Base-by-base conservation (phyloP, 2,113 vertebrate species). In the Climacteris rufus region DNA sequence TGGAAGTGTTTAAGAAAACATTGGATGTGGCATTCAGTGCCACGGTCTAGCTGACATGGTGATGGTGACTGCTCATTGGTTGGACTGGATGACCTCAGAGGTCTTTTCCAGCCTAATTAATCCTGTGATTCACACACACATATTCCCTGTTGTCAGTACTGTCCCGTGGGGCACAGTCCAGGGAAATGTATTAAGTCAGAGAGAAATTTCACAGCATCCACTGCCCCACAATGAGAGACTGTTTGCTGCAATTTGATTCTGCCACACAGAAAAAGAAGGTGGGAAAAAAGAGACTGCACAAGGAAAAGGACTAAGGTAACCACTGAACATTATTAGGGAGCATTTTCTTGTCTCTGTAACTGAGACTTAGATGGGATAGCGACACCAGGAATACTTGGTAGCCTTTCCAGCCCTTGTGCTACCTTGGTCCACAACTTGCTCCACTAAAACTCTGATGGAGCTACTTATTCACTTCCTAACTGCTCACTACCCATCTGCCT, bases 31-130 rank as follows among this genome's bases (percentile, higher is more conserved):
- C 52, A n/a, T 45, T 53, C 11, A 30, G 23, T 17, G 39, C 7
- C 39, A 40, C 15, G 16, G 33, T 45, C 20, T 22, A 18, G 13
- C 24, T 60, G 61, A 3, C 53, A 89, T 1, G 3, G 53, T n/a
- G 3, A 45, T n/a, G 39, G 16, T 53, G 39, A 40, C 30, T 17
- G 11, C 16, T n/a, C 53, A 35, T 9, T 33, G 15, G 27, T 20
- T 59, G 37, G 31, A 37, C 16, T 40, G 0, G 0, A 45, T n/a
- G 19, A n/a, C 8, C 9, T 35, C 28, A 66, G 14, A 53, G 1
- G 7, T 45, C 28, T 66, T 89, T 39, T 82, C n/a, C 39, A 40
- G 40, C 6, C 20, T 24, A 6, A n/a, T 4, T 47, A 24, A 53
- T 60, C 53, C n/a, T 68, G n/a, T 53, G 20, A 27, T 65, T 80